A percentile compares a stretch with the other conserved stretches of the same genome.
These are phyloP conservation scores for Oxyruncus cristatus DNA, from an alignment of 2,113 vertebrate species.

Conservation along the genomic window DNA sequence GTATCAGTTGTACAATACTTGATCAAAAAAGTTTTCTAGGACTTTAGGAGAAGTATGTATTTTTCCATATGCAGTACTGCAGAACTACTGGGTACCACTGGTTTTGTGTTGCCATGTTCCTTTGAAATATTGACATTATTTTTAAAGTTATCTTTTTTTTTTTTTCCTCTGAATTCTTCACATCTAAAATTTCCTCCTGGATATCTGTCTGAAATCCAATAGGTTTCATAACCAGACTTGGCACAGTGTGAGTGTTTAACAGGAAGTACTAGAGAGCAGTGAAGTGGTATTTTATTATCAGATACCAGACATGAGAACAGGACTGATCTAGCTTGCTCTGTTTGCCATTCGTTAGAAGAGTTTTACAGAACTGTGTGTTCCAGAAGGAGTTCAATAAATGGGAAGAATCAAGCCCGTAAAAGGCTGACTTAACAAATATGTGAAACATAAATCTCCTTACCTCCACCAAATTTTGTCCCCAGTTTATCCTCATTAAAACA, in stretches of 20 bases:
- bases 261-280: neutral
- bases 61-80: neutral
- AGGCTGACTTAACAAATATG: neutral
- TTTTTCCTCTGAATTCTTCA: fast-evolving
- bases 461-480: neutral
- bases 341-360: neutral
- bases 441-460: neutral
- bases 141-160: neutral
- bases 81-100: neutral
- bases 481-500: neutral
- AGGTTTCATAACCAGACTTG: neutral
- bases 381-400: neutral
- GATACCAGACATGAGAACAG: neutral
- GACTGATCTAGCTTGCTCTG: neutral
- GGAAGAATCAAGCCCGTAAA: neutral
- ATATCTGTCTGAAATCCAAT: neutral
- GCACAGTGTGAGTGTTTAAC: fast-evolving
- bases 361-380: neutral
- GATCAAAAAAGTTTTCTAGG: neutral
- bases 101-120: neutral
- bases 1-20: neutral
- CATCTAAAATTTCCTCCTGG: neutral
- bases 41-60: neutral
- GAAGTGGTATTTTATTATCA: neutral
- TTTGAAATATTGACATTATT: neutral